Percentiles rank a stretch among this genome's conserved stretches.
These are phyloP conservation scores for Parochlus steinenii DNA, from an alignment of 2,888 invertebrate genomes.

Conservation along the genomic window DNA sequence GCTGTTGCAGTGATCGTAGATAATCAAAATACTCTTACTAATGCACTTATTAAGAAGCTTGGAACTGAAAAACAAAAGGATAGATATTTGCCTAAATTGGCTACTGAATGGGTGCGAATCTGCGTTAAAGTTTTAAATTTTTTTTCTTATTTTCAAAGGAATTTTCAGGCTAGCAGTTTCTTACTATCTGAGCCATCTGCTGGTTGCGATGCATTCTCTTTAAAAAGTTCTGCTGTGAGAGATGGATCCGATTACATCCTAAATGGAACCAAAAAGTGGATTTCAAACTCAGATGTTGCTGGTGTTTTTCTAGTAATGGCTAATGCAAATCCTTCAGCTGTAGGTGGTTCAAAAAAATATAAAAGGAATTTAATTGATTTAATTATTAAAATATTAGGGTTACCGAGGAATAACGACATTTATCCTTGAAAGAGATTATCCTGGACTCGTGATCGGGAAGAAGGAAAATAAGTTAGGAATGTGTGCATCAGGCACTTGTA, in stretches of 20 bases:
- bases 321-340: constrained; percentile 64
- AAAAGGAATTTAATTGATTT: too few species aligned
- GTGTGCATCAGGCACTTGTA: constrained; percentile 51
- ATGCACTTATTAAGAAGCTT: constrained; percentile 64
- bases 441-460: constrained; percentile 45
- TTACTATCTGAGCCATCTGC: constrained; percentile 80
- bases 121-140: too few species aligned
- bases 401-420: constrained; percentile 76
- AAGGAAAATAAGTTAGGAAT: constrained; percentile 60
- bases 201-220: constrained; percentile 90
- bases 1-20: constrained; percentile 78
- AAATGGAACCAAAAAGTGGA: constrained; percentile 75
- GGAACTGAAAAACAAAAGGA: constrained; percentile 79
- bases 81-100: constrained; percentile 73
- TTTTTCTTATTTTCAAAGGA: too few species aligned
- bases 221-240: constrained; percentile 50
- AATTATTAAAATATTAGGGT: too few species aligned
- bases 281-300: too few species aligned
- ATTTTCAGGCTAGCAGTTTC: constrained; percentile 68
- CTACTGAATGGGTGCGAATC: constrained; percentile 55
- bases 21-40: constrained; percentile 88
- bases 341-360: too few species aligned
- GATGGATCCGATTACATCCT: constrained; percentile 45
- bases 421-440: constrained; percentile 44
- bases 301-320: too few species aligned